phyloP scores from a whole-genome alignment of 2,888 invertebrate species.

The Leptinotarsa peninsularis region DNA sequence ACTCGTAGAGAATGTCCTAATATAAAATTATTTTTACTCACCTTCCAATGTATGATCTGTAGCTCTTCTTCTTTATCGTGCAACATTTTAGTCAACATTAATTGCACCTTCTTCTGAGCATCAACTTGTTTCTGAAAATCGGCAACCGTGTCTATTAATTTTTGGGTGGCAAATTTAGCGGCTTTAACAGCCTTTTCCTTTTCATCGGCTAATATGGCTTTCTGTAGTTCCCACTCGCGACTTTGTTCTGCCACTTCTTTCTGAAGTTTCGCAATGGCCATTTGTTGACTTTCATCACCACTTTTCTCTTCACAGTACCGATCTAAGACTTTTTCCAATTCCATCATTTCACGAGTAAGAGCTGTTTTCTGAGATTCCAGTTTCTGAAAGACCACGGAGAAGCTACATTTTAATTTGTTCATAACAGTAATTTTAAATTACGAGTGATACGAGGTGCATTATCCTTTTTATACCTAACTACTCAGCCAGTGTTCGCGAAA shows the following conservation, averaged over 20 bases:
- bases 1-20: neutral
- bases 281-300: constrained; percentile 42
- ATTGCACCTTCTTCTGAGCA: constrained; percentile 58
- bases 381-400: constrained; percentile 35
- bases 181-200: constrained; percentile 59
- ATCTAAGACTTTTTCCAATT: constrained; percentile 48
- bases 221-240: constrained; percentile 51
- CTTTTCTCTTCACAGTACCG: constrained; percentile 41
- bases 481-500: no score
- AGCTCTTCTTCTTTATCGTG: constrained; percentile 58
- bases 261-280: constrained; percentile 44
- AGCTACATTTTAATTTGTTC: no score
- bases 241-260: constrained; percentile 47
- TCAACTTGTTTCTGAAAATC: constrained; percentile 60
- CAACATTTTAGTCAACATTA: constrained; percentile 57
- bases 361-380: constrained; percentile 48
- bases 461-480: no score
- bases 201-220: constrained; percentile 49
- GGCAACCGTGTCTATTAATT: constrained; percentile 59
- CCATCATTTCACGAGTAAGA: constrained; percentile 45
- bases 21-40: constrained; percentile 26
- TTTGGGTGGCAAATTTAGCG: constrained; percentile 60
- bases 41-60: constrained; percentile 47
- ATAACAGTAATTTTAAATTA: no score
- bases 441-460: no score